Evolutionary conservation across 1,140 invertebrate species (phyloP).

Genomic region (Dinoponera quadriceps): DNA sequence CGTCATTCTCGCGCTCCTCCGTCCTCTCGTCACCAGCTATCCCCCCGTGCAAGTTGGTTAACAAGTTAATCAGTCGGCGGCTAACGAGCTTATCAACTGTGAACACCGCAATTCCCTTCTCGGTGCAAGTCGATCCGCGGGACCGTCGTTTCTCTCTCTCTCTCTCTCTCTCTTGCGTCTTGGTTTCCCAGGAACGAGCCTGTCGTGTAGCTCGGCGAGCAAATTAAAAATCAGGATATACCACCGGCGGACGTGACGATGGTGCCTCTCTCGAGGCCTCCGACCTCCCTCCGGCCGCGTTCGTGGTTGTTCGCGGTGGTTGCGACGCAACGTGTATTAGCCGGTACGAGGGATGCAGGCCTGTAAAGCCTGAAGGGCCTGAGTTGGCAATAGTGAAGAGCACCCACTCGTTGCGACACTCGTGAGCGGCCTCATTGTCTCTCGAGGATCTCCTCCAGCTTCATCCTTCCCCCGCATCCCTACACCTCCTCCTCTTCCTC

Average conservation of each 20-base stretch:
- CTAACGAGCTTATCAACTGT: not conserved
- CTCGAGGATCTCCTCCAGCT: conserved; percentile 80
- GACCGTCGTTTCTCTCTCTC: too few relatives aligned
- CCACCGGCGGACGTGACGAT: conserved; percentile 59
- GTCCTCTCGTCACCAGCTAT: not conserved
- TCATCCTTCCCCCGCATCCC: conserved; percentile 65
- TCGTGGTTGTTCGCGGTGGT: conserved; percentile 66
- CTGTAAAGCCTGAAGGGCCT: conserved; percentile 83
- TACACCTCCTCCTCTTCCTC: conserved; percentile 59
- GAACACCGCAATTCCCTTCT: not conserved
- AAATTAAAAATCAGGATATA: conserved; percentile 71
- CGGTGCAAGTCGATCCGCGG: not conserved
- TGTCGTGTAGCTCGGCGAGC: conserved; percentile 15
- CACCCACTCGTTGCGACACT: conserved; percentile 85
- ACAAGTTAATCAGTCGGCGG: not conserved
- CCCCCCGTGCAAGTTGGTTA: not conserved
- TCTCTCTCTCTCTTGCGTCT: too few relatives aligned
- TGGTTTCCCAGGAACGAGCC: not conserved
- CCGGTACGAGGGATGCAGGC: conserved; percentile 69
- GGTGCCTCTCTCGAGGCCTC: conserved; percentile 47
- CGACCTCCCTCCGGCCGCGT: conserved; percentile 41
- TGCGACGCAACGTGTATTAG: conserved; percentile 75
- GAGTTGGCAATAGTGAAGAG: conserved; percentile 86
- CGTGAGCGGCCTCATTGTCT: conserved; percentile 85
- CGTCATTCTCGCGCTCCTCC: not conserved